Evolutionary conservation across 2,113 vertebrate genomes (phyloP).

Genomic region (Muntiacus muntjak): DNA sequence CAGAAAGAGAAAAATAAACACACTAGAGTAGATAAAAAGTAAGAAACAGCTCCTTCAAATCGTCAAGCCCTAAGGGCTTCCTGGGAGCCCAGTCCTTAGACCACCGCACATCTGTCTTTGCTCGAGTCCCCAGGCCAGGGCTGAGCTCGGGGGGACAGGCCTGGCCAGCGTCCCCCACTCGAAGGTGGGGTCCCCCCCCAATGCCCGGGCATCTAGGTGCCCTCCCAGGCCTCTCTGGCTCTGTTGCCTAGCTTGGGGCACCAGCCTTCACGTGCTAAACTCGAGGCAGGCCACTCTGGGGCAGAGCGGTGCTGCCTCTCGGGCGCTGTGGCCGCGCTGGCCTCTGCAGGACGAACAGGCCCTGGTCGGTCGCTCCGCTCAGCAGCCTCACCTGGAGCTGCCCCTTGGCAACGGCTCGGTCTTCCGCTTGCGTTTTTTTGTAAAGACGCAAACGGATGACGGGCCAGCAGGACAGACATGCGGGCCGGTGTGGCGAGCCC

Average conservation of each 20-base stretch:
- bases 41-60: fast-evolving
- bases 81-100: neutral
- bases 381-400: fast-evolving
- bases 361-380: fast-evolving
- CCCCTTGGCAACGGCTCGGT: fast-evolving
- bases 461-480: fast-evolving
- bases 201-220: neutral
- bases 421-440: fast-evolving
- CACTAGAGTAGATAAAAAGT: neutral
- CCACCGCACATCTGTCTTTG: fast-evolving
- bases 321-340: fast-evolving
- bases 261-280: fast-evolving
- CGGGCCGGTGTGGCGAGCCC: neutral
- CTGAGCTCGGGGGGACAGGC: fast-evolving
- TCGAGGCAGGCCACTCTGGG: fast-evolving
- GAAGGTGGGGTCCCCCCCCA: neutral
- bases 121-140: neutral
- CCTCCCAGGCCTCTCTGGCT: neutral
- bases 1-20: neutral
- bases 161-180: fast-evolving
- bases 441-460: neutral
- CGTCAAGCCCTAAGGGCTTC: fast-evolving
- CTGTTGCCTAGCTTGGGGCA: neutral
- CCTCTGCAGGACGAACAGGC: neutral
- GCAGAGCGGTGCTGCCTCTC: neutral